A percentile compares a stretch with the other conserved stretches of the same genome.
Evolutionary conservation across 2,888 invertebrate species (phyloP).

Genomic region (Eueremaeus valkanovi): DNA sequence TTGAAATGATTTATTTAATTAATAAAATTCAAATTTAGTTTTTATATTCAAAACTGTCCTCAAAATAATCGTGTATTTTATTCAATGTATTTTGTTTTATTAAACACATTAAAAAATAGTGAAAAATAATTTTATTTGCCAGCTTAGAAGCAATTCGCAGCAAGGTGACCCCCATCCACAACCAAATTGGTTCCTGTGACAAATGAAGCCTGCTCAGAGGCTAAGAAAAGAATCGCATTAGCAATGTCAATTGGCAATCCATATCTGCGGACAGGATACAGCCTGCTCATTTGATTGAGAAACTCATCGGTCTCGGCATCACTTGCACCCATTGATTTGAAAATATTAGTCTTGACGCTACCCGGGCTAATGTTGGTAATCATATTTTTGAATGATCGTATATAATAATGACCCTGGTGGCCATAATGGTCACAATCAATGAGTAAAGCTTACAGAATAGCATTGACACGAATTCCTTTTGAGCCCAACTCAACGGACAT

Average conservation of each 20-base stretch:
- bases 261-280: neutral
- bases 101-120: no score
- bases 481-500: neutral
- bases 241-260: slow-evolving; percentile 23
- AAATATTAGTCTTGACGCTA: neutral
- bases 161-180: slow-evolving; percentile 32
- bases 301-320: neutral
- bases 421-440: no score
- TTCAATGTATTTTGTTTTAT: no score
- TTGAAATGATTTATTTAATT: no score
- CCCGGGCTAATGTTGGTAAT: neutral
- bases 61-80: no score
- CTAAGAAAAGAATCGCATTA: slow-evolving; percentile 33
- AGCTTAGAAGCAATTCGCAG: no score
- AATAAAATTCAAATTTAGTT: no score
- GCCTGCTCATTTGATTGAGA: neutral
- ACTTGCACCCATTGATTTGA: neutral
- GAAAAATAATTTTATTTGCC: no score
- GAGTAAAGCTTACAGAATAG: neutral
- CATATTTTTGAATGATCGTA: no score
- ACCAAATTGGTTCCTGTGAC: slow-evolving; percentile 32
- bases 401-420: no score
- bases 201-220: slow-evolving; percentile 39
- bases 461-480: neutral
- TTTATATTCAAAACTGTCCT: no score